Percentiles rank a stretch among this genome's conserved stretches.
phyloP scores from a whole-genome alignment of 2,888 invertebrate species.

The Drosophila mimica region DNA sequence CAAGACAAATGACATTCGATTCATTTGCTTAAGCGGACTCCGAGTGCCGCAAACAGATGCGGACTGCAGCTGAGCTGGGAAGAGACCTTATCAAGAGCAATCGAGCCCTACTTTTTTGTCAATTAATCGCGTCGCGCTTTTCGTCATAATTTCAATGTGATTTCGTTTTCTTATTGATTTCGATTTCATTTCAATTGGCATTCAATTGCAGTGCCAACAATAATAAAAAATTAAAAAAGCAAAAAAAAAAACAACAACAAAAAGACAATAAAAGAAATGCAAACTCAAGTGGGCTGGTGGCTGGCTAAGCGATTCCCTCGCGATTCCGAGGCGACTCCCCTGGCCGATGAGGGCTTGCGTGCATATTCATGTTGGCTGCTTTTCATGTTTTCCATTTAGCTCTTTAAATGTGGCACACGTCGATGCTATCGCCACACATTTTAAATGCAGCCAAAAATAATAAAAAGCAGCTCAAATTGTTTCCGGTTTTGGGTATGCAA shows the following conservation, averaged over 20 bases:
- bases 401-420: constrained; percentile 76
- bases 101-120: constrained; percentile 14
- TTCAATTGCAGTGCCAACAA: constrained; percentile 70
- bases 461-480: constrained; percentile 63
- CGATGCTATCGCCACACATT: constrained; percentile 67
- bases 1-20: constrained; percentile 38
- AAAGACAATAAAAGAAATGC: constrained; percentile 61
- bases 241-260: constrained; percentile 49
- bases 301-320: neutral
- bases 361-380: constrained; percentile 43
- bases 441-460: constrained; percentile 50
- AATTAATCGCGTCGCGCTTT: constrained; percentile 33
- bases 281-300: constrained; percentile 51
- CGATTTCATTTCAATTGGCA: constrained; percentile 67
- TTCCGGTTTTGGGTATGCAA: constrained; percentile 70
- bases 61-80: neutral
- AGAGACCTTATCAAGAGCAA: constrained; percentile 29
- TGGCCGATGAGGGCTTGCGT: constrained; percentile 35
- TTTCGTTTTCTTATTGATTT: constrained; percentile 44
- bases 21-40: constrained; percentile 44
- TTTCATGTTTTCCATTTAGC: constrained; percentile 65
- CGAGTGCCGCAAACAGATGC: constrained; percentile 19
- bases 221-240: neutral
- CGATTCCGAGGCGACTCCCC: neutral
- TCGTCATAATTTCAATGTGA: constrained; percentile 45